Percentiles rank a stretch among this genome's conserved stretches.
Evolutionary conservation across 2,113 vertebrate genomes (phyloP).

Genomic region (Micronycteris hirsuta): DNA sequence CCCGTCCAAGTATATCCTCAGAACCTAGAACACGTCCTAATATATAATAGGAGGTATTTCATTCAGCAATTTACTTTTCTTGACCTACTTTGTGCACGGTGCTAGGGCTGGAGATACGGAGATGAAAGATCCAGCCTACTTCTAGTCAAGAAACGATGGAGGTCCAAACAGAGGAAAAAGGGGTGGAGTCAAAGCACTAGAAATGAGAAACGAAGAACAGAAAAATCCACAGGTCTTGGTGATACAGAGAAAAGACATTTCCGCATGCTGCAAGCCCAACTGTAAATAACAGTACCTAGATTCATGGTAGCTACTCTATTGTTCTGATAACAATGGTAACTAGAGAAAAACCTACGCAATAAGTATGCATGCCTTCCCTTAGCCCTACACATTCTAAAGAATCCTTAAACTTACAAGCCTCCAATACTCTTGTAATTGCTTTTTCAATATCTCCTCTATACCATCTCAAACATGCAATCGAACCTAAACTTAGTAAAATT

Average conservation of each 20-base stretch:
- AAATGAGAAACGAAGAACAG: background rate
- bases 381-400: conserved; percentile 9
- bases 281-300: background rate
- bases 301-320: background rate
- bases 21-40: background rate
- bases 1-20: background rate
- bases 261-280: background rate
- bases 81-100: background rate
- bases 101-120: background rate
- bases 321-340: background rate
- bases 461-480: conserved; percentile 43
- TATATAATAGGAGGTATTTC: background rate
- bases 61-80: background rate
- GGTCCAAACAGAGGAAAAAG: background rate
- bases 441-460: conserved; percentile 45
- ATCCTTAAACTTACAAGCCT: conserved; percentile 32
- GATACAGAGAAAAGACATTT: background rate
- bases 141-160: background rate
- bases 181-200: background rate
- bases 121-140: background rate
- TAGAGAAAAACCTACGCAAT: conserved; percentile 14
- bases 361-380: conserved; percentile 4
- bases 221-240: background rate
- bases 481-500: conserved; percentile 43
- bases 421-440: conserved; percentile 56